Percentiles rank a stretch among this genome's conserved stretches.
These are phyloP conservation scores for Cantharis rufa DNA, from an alignment of 2,888 invertebrate genomes.

Conservation along the genomic window DNA sequence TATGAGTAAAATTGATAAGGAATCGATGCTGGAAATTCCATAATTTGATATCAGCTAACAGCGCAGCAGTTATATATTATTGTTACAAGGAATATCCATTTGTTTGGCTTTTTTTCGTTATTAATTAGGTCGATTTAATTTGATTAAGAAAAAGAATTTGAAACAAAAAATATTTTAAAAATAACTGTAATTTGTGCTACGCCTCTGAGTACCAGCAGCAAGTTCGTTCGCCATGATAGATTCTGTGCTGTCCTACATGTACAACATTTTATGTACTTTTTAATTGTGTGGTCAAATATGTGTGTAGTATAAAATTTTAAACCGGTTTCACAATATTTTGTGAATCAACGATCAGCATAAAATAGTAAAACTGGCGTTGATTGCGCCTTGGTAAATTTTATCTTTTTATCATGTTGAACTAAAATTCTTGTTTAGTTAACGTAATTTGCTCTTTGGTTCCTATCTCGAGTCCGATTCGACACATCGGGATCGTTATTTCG, in stretches of 20 bases:
- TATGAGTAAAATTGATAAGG: no score
- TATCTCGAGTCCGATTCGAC: background rate
- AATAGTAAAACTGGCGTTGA: background rate
- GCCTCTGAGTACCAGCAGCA: slow-evolving; percentile 17
- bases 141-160: background rate
- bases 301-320: background rate
- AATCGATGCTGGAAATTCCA: no score
- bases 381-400: background rate
- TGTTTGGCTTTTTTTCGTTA: background rate
- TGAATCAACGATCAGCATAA: background rate
- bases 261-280: background rate
- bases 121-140: background rate
- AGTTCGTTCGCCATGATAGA: background rate
- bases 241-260: background rate
- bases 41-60: no score
- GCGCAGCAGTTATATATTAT: background rate
- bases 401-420: background rate
- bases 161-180: background rate
- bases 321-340: background rate
- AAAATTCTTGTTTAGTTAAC: background rate
- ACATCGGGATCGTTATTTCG: background rate
- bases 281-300: background rate
- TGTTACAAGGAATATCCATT: background rate
- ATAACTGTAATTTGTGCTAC: background rate
- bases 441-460: background rate